These are phyloP conservation scores for Bhutanitis thaidina DNA, from an alignment of 2,888 invertebrate species.

Conservation along the genomic window DNA sequence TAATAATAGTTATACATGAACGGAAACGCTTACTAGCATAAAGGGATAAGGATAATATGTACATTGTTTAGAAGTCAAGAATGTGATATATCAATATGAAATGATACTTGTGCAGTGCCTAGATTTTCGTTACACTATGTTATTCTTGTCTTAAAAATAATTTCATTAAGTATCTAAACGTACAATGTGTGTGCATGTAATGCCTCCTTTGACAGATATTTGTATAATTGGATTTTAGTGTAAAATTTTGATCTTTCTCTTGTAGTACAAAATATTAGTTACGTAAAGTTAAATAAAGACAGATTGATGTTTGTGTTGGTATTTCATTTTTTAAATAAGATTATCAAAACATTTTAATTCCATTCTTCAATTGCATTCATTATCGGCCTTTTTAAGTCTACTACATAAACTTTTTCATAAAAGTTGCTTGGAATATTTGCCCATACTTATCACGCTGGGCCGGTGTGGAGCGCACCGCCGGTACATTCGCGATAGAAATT, in stretches of 20 bases:
- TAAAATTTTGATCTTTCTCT: constrained; percentile 59
- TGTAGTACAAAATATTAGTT: constrained; percentile 75
- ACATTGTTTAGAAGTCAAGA: constrained; percentile 60
- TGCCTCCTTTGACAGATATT: constrained; percentile 33
- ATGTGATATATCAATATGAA: constrained; percentile 70
- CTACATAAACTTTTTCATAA: too few relatives aligned
- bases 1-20: constrained; percentile 68
- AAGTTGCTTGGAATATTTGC: too few relatives aligned
- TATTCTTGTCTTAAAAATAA: constrained; percentile 21
- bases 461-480: too few relatives aligned
- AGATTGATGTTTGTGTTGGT: constrained; percentile 60
- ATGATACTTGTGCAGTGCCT: constrained; percentile 74
- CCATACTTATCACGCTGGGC: too few relatives aligned
- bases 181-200: constrained; percentile 13
- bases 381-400: too few relatives aligned
- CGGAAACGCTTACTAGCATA: constrained; percentile 77
- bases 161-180: neutral
- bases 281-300: constrained; percentile 74
- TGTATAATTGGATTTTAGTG: constrained; percentile 49
- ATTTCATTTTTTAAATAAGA: too few relatives aligned
- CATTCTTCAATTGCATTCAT: too few relatives aligned
- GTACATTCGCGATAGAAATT: too few relatives aligned
- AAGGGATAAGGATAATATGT: constrained; percentile 55
- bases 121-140: constrained; percentile 67
- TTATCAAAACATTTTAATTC: too few relatives aligned